phyloP scores from a whole-genome alignment of 2,113 vertebrate species.

The Phalacrocorax pelagicus region DNA sequence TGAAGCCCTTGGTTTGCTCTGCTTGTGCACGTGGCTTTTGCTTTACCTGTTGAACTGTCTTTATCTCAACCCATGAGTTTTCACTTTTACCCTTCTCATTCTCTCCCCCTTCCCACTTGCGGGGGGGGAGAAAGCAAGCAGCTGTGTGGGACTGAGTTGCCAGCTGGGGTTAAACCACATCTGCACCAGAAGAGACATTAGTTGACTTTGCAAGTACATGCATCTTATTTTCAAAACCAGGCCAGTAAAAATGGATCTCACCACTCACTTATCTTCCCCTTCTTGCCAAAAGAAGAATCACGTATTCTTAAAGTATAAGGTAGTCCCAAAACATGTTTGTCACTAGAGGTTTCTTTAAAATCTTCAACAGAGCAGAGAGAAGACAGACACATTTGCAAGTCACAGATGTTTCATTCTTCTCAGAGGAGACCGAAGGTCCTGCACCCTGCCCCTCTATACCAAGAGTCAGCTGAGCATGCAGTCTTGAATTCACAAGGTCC shows the following conservation, averaged over 20 bases:
- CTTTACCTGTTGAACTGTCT: too few relatives aligned
- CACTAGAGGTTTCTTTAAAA: not conserved
- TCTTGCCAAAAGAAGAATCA: not conserved
- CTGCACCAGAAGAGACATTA: not conserved
- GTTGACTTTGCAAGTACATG: not conserved
- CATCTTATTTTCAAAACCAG: not conserved
- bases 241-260: not conserved
- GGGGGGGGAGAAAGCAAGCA: too few relatives aligned
- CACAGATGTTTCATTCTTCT: not conserved
- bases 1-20: too few relatives aligned
- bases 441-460: not conserved
- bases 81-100: too few relatives aligned
- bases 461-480: not conserved
- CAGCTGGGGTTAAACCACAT: too few relatives aligned
- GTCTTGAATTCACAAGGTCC: not conserved
- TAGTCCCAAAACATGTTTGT: not conserved
- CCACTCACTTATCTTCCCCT: not conserved
- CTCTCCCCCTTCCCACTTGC: too few relatives aligned
- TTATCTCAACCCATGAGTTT: too few relatives aligned
- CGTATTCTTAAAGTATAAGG: too few relatives aligned
- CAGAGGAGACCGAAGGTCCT: not conserved
- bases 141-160: too few relatives aligned
- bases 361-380: not conserved
- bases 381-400: not conserved
- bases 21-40: too few relatives aligned